phyloP scores from a whole-genome alignment of 2,113 vertebrate species.

The Bombycilla garrulus region DNA sequence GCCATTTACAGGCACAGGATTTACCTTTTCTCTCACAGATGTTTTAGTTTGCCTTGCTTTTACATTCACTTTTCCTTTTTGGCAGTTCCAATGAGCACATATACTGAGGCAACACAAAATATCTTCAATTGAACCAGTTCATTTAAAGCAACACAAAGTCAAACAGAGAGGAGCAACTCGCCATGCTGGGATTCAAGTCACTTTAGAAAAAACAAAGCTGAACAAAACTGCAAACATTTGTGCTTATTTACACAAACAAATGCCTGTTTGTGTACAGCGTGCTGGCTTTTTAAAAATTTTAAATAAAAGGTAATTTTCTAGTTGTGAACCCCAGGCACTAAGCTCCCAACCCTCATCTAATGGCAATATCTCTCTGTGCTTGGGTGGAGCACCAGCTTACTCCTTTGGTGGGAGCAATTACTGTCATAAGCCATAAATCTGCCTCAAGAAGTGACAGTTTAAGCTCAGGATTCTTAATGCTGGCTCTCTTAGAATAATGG shows the following conservation, averaged over 20 bases:
- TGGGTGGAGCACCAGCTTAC: background rate
- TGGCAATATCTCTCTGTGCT: background rate
- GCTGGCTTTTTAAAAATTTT: background rate
- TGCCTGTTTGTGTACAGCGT: background rate
- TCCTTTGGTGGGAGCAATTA: conserved; percentile 34
- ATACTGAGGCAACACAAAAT: background rate
- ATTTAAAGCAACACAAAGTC: background rate
- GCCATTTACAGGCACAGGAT: background rate
- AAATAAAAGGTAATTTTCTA: background rate
- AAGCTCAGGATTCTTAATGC: background rate
- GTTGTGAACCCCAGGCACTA: background rate
- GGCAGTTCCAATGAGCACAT: background rate
- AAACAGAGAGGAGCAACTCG: background rate
- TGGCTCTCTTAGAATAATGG: conserved; percentile 22
- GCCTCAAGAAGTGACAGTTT: background rate
- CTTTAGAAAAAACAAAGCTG: background rate
- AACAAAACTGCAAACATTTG: background rate
- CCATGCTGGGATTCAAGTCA: background rate
- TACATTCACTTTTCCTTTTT: background rate
- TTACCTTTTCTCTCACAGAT: background rate
- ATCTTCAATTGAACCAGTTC: background rate
- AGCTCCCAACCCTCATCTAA: background rate
- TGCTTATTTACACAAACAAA: background rate
- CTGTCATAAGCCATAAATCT: conserved; percentile 30
- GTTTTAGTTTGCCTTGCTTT: background rate